Evolutionary conservation across 2,888 invertebrate genomes (phyloP), one percentile per base, ranked within the genome.

Genomic region (Alloscopus bannaensis): DNA sequence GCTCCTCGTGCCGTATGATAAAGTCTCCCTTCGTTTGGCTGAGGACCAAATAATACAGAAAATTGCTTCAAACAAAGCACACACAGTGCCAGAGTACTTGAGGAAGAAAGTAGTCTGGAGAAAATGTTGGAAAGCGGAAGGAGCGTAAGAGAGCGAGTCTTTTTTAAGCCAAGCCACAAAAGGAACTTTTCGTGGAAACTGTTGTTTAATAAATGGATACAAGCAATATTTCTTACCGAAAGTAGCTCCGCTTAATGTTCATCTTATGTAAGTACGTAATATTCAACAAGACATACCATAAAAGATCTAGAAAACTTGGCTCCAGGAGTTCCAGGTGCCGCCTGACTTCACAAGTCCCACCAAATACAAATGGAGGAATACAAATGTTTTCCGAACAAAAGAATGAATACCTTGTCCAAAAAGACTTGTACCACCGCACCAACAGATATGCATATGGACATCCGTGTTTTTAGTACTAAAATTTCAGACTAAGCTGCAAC

Each of bases 81-180:
- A n/a, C n/a, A n/a, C n/a, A n/a, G n/a, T n/a, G n/a, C n/a, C n/a
- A n/a, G n/a, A n/a, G n/a, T n/a, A n/a, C n/a, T n/a, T n/a, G n/a
- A n/a, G n/a, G n/a, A n/a, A n/a, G n/a, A n/a, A n/a, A n/a, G n/a
- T n/a, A n/a, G n/a, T n/a, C n/a, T n/a, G n/a, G n/a, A n/a, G n/a
- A n/a, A n/a, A n/a, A n/a, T n/a, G n/a, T n/a, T n/a, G 55, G 28
- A 62, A 40, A 40, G 45, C 40, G 36, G 47, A 24, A 42, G 64
- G 29, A 72, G 40, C 52, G 64, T 4, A 29, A 64, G 40, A 50
- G 50, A 28, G 20, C 26, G 65, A 60, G 55, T 50, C 47, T n/a
- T n/a, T n/a, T n/a, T n/a, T 42, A 60, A 73, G 59, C 52, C 52
- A 52, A 72, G 72, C 73, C 73, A 65, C 73, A 65, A 73, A 70